phyloP scores from a whole-genome alignment of 1,140 invertebrate genomes.

The Drosophila hydei region DNA sequence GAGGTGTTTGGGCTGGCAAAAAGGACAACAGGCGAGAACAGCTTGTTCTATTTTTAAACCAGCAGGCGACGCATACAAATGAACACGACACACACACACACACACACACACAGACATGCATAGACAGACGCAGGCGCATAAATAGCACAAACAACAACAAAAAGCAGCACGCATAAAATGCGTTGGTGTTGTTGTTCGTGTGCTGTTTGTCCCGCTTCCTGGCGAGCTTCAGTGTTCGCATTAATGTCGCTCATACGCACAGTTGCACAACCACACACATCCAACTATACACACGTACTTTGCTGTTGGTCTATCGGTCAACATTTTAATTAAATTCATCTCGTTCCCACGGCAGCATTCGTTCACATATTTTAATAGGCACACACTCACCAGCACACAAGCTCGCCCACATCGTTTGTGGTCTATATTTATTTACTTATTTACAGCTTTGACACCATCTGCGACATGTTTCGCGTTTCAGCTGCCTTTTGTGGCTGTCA shows the following conservation, averaged over 20 bases:
- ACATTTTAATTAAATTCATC: constrained; percentile 79
- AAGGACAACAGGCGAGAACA: constrained; percentile 70
- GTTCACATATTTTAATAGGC: constrained; percentile 70
- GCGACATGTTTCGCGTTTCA: constrained; percentile 65
- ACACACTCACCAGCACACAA: constrained; percentile 10
- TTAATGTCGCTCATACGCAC: constrained; percentile 81
- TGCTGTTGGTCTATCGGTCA: constrained; percentile 55
- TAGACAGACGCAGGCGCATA: constrained; percentile 74
- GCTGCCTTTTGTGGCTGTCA: constrained; percentile 54
- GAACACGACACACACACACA: constrained; percentile 39
- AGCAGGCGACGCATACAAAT: constrained; percentile 37
- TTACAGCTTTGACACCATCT: constrained; percentile 64
- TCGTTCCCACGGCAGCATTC: constrained; percentile 39
- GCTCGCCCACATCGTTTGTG: constrained; percentile 39
- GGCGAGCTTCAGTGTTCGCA: constrained; percentile 66
- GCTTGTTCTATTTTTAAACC: constrained; percentile 81
- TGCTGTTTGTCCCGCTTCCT: constrained; percentile 29
- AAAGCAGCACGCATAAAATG: constrained; percentile 36
- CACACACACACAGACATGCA: constrained; percentile 33
- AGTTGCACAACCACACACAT: constrained; percentile 74
- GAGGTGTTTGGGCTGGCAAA: constrained; percentile 71
- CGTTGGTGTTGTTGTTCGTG: constrained; percentile 30
- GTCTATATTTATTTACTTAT: constrained; percentile 75
- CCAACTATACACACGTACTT: constrained; percentile 18
- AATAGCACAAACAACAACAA: constrained; percentile 62